Percentiles rank a stretch among this genome's conserved stretches.
Evolutionary conservation across 2,797 vertebrate genomes (phyloP).

Genomic region (Sphaeramia orbicularis): DNA sequence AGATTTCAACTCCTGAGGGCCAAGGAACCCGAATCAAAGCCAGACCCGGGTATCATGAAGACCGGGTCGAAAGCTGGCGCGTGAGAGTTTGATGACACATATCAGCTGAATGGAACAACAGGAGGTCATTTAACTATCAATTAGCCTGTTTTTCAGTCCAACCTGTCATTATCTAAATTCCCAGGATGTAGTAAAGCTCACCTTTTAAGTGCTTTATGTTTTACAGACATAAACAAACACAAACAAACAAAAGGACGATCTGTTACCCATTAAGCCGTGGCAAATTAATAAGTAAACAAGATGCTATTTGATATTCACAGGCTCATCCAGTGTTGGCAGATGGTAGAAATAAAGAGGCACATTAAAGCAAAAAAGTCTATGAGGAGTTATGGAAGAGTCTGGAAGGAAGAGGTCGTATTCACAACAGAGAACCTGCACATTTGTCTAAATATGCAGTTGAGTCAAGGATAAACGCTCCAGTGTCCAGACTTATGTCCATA

Average conservation of each 20-base stretch:
- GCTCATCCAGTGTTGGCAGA: slow-evolving; percentile 17
- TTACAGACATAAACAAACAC: slow-evolving; percentile 11
- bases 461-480: no score
- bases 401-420: no score
- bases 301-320: slow-evolving; percentile 17
- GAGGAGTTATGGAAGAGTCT: slow-evolving; percentile 21
- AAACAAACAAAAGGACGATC: slow-evolving; percentile 6
- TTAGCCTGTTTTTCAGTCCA: slow-evolving; percentile 6
- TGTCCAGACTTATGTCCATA: no score
- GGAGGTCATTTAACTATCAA: background rate
- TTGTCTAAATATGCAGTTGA: background rate
- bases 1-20: slow-evolving; percentile 25
- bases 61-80: background rate
- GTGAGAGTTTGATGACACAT: slow-evolving; percentile 7
- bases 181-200: slow-evolving; percentile 16
- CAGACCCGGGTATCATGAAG: slow-evolving; percentile 31
- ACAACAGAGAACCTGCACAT: slow-evolving; percentile 12
- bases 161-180: slow-evolving; percentile 12
- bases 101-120: slow-evolving; percentile 1
- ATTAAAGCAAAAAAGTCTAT: slow-evolving; percentile 5
- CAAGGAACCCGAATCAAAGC: slow-evolving; percentile 32
- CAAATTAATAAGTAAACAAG: slow-evolving; percentile 29
- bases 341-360: slow-evolving; percentile 23
- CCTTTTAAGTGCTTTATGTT: background rate
- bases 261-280: slow-evolving; percentile 5